Percentiles rank a stretch among this genome's conserved stretches.
phyloP scores from a whole-genome alignment of 2,797 vertebrate species.

The Octomys mimax region DNA sequence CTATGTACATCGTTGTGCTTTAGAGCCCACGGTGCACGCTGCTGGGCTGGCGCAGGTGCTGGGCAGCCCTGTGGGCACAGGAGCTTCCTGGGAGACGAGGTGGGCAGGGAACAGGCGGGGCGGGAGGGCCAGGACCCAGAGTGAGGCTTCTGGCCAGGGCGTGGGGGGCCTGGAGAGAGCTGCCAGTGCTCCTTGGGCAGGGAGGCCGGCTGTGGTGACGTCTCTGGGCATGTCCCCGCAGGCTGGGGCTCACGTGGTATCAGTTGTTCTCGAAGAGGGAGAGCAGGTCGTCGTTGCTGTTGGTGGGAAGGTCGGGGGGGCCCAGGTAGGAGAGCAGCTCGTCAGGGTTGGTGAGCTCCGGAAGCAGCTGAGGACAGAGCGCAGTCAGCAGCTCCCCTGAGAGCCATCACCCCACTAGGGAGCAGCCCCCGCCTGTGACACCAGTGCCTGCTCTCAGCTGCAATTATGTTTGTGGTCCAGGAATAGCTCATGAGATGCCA shows the following conservation, averaged over 20 bases:
- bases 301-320: conserved; percentile 96
- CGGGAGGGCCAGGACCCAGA: background rate
- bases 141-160: background rate
- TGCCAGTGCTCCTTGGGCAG: background rate
- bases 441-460: background rate
- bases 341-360: conserved; percentile 97
- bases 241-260: conserved; percentile 71
- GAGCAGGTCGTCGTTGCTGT: conserved; percentile 96
- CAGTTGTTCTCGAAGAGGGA: conserved; percentile 98
- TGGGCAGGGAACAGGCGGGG: conserved; percentile 65
- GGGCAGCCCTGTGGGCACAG: background rate
- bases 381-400: background rate
- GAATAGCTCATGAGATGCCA: background rate
- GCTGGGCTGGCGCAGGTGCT: background rate
- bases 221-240: background rate
- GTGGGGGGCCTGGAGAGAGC: background rate
- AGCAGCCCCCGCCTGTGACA: background rate
- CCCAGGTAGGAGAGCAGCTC: conserved; percentile 98
- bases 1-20: conserved; percentile 88
- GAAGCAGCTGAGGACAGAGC: conserved; percentile 93
- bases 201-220: conserved; percentile 4
- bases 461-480: background rate
- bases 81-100: conserved; percentile 33
- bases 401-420: background rate
- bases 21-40: background rate